Base-by-base conservation (phyloP, 2,113 vertebrate species). In the Procavia capensis region DNA sequence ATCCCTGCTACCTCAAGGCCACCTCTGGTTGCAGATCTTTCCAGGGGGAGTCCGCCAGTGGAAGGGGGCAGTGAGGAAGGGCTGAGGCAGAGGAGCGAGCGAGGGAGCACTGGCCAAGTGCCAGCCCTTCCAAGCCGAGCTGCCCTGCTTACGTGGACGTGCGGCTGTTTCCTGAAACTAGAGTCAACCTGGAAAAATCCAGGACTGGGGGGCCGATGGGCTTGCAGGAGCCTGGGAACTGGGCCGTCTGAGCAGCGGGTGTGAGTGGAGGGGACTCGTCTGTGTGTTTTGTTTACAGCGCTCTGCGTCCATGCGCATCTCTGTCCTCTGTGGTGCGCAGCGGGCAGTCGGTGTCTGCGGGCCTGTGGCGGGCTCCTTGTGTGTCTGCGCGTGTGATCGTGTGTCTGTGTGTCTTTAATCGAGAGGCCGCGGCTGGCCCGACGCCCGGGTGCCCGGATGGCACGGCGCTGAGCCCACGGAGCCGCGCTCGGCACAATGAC, bases 81-180 rank as follows among this genome's bases (percentile, higher is more conserved):
- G 31, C 78, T 25, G 75, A 80, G 47, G 57, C 45, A 31, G 70
- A 57, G 64, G 80, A 11, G 39, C 7, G 17, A 0, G 22, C 29
- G 20, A 68, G 78, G 85, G 29, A 39, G 79, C 25, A 0, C 17
- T 57, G 87, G 47, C 82, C n/a, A 27, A 3, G 70, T 41, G 95
- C 94, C 96, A 80, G 4, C 4, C 10, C 80, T 63, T 85, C 64
- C 9, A 85, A 80, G 66, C 83, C 39, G 50, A 94, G 85, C 92
- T 59, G 79, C 76, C 64, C 61, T 84, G 95, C 90, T 83, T 72
- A 43, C 16, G 68, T 41, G 78, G 75, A 82, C 57, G 7, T 20
- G 43, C 10, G 16, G 90, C 92, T 90, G 89, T 90, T 97, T 96
- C 92, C 95, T 97, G 96, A 96, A 97, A 90, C 89, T 41, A 47